phyloP scores from a whole-genome alignment of 2,888 invertebrate species.

The Erannis defoliaria region DNA sequence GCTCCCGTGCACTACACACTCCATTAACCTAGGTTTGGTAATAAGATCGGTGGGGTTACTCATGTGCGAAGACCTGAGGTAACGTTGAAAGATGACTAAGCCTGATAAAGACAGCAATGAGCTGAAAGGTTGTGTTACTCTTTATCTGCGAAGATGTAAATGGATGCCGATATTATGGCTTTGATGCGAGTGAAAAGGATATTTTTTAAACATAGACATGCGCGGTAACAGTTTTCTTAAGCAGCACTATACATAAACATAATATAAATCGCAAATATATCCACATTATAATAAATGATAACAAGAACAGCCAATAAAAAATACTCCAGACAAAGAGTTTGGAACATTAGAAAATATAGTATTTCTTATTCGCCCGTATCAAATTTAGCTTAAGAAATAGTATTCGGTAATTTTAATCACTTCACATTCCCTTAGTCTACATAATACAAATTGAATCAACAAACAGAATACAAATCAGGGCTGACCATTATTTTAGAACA shows the following conservation, averaged over 20 bases:
- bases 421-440: conserved; percentile 4
- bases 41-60: conserved; percentile 68
- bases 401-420: background rate
- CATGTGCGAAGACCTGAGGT: conserved; percentile 41
- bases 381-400: background rate
- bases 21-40: conserved; percentile 73
- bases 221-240: too few species aligned
- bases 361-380: background rate
- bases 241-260: too few species aligned
- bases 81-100: conserved; percentile 1
- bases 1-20: conserved; percentile 69
- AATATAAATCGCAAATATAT: too few species aligned
- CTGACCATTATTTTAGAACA: conserved; percentile 45
- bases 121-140: background rate
- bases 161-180: background rate
- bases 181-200: background rate
- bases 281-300: too few species aligned
- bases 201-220: too few species aligned
- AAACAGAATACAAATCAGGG: conserved; percentile 42
- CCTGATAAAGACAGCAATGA: background rate
- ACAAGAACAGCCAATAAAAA: too few species aligned
- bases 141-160: background rate
- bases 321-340: too few species aligned
- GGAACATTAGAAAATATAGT: too few species aligned
- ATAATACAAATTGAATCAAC: conserved; percentile 18